Conservation (phyloP, 1,140 invertebrate species). For the Homarus americanus region DNA sequence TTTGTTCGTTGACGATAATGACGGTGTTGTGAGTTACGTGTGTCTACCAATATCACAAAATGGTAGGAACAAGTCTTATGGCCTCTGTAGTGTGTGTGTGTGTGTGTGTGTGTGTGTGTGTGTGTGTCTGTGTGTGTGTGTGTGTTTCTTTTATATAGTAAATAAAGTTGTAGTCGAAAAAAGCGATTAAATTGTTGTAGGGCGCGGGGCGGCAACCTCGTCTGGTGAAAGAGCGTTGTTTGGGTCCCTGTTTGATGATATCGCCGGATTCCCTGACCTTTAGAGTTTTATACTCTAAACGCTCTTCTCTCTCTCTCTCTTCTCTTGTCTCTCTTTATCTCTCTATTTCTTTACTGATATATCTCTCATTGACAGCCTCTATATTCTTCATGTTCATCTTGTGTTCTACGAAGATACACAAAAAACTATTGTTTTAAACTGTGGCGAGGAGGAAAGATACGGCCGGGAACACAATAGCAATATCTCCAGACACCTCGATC, state of each 20-base stretch:
- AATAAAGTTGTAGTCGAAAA: neutral
- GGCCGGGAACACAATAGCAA: slow-evolving; percentile 65
- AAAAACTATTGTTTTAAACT: slow-evolving; percentile 51
- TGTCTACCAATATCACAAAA: too few relatives aligned
- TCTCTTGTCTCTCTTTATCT: slow-evolving; percentile 8
- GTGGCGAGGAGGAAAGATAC: neutral
- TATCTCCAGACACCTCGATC: slow-evolving; percentile 75
- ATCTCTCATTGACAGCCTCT: slow-evolving; percentile 11
- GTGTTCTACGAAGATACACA: neutral
- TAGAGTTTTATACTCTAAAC: slow-evolving; percentile 46
- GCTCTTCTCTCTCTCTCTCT: slow-evolving; percentile 34
- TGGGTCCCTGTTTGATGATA: slow-evolving; percentile 56
- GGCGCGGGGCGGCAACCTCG: slow-evolving; percentile 20
- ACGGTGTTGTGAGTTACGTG: too few relatives aligned
- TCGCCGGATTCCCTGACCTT: slow-evolving; percentile 50
- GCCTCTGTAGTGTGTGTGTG: too few relatives aligned
- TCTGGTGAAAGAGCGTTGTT: slow-evolving; percentile 18
- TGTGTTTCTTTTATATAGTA: neutral
- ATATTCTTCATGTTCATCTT: neutral
- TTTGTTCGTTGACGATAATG: too few relatives aligned
- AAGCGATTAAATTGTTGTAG: slow-evolving; percentile 9
- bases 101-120: neutral
- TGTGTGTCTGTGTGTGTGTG: slow-evolving; percentile 14
- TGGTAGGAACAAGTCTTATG: too few relatives aligned
- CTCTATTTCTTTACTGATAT: slow-evolving; percentile 14